Base-by-base conservation (phyloP, 2,113 vertebrate species). In the Trichechus manatus region DNA sequence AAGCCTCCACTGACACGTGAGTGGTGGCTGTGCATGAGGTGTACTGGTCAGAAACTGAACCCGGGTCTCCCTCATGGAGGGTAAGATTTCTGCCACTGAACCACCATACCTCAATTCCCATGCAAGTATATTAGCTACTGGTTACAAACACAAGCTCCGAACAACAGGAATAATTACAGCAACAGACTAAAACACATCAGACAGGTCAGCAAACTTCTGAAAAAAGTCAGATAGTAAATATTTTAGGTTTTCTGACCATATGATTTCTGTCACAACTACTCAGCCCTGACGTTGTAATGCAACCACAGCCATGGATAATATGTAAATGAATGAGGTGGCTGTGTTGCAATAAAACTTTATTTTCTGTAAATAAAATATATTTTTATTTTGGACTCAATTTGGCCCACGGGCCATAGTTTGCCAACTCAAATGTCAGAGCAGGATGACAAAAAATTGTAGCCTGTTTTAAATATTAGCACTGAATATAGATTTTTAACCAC, bases 371-470 rank as follows among this genome's bases (percentile, higher is more conserved):
- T 70, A 87, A 70, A 78, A 85, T 36, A 23, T 61, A 75, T 81
- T 93, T 39, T 89, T 93, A 50, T 88, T 93, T 68, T 72, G 79
- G 29, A 50, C 42, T 66, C 27, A n/a, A n/a, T 81, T 97, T 42
- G 78, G 31, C 31, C 29, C 10, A 2, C 19, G 2, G 42, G 19
- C 80, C 70, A 25, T n/a, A 87, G n/a, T 80, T 92, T 86, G 74
- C 74, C 79, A 75, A 59, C 42, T 3, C 68, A 91, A 81, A 89
- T 89, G 68, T 91, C 78, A 84, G 22, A 77, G 50, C 39, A 83
- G 93, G 36, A 47, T 87, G 66, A 87, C 8, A 79, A 89, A 87
- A 56, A 39, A 70, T 2, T 11, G 44, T 15, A 56, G 50, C 47
- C 87, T 75, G 42, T 88, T 90, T 89, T 59, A 89, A 94, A 85